phyloP scores from a whole-genome alignment of 37 sponge, comb jelly and placozoan species.

The Halichondria panicea region DNA sequence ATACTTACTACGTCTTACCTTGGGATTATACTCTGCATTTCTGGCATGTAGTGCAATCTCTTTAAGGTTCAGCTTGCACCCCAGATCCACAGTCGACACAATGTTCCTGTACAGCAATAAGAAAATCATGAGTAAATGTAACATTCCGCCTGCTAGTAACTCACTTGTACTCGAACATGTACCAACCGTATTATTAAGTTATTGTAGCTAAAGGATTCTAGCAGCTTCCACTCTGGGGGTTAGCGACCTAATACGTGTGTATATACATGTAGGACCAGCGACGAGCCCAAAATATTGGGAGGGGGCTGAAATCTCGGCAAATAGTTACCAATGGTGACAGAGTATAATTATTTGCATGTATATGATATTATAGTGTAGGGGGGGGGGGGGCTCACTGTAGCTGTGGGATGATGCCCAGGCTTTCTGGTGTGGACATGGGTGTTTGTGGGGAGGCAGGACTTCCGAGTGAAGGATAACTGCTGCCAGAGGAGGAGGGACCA shows the following conservation, averaged over 20 bases:
- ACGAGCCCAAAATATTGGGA: no score
- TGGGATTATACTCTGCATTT: slow-evolving; percentile 99
- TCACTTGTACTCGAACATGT: no score
- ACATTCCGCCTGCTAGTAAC: background rate
- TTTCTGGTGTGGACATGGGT: slow-evolving; percentile 50
- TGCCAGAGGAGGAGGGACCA: slow-evolving; percentile 24
- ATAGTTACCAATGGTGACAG: no score
- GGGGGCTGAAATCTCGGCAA: no score
- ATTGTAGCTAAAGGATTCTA: no score
- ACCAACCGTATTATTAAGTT: no score
- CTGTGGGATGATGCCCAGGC: slow-evolving; percentile 74
- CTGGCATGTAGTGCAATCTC: slow-evolving; percentile 96
- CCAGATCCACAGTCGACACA: slow-evolving; percentile 97
- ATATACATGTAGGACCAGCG: background rate
- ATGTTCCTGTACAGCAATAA: slow-evolving; percentile 73
- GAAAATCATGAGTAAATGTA: background rate
- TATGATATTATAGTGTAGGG: no score
- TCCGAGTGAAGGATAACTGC: slow-evolving; percentile 11
- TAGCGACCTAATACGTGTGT: background rate
- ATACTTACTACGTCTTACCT: slow-evolving; percentile 52
- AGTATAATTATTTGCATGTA: no score
- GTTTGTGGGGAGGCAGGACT: slow-evolving; percentile 42
- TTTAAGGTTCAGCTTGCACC: slow-evolving; percentile 94
- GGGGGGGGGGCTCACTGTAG: slow-evolving; percentile 87
- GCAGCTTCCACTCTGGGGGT: background rate